These are phyloP conservation scores for Choloepus didactylus DNA, from an alignment of 2,797 vertebrate genomes.

Conservation along the genomic window DNA sequence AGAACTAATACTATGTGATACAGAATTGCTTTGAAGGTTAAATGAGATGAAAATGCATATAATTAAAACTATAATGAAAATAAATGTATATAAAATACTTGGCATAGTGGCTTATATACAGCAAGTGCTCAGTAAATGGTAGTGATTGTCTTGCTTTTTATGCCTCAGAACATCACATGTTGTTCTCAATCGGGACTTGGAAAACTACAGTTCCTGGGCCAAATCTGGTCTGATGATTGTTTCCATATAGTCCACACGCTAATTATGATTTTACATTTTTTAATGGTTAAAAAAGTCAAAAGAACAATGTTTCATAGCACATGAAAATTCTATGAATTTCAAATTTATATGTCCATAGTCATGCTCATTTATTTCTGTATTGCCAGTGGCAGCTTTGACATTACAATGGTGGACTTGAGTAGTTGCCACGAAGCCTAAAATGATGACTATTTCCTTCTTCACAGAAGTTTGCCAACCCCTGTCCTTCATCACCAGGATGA, in stretches of 20 bases:
- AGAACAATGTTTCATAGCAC: background rate
- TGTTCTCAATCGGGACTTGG: background rate
- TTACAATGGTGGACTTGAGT: rapidly evolving
- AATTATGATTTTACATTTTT: background rate
- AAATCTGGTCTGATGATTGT: background rate
- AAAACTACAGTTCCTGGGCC: background rate
- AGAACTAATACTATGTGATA: background rate
- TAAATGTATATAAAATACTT: background rate
- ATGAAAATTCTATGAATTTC: background rate
- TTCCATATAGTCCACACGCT: background rate
- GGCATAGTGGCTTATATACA: background rate
- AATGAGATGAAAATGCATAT: background rate
- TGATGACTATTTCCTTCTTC: background rate
- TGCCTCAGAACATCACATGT: background rate
- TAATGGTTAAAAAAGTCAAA: background rate
- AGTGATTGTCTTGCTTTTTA: background rate
- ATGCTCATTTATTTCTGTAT: background rate
- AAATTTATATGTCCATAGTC: background rate
- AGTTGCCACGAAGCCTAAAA: background rate
- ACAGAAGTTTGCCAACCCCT: background rate
- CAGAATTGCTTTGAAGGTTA: background rate
- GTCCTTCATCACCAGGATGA: background rate
- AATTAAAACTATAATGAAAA: too few relatives aligned
- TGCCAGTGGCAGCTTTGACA: background rate
- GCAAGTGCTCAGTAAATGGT: background rate